Base-by-base conservation (phyloP, 2,888 invertebrate genomes). In the Trissolcus brochymenae region DNA sequence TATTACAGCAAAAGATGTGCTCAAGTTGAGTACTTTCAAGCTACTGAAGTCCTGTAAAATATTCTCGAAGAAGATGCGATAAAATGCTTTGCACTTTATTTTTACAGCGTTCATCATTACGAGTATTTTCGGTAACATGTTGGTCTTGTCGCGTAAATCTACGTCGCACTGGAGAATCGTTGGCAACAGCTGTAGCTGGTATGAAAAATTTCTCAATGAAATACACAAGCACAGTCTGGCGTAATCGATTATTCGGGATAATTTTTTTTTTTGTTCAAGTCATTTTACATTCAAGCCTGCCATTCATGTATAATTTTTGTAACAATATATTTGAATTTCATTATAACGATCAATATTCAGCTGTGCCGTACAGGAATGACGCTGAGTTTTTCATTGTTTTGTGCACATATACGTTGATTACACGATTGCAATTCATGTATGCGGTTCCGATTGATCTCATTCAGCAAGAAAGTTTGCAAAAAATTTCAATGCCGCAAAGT, bases 191-290 rank as follows among this genome's bases (percentile, higher is more conserved):
- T 77, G 73, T 68, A 73, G 25, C 68, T 56, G 54, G 64, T 67
- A 59, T 57, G 73, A 68, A 72, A 72, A 77, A 77, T 68, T 73
- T 73, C 73, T 77, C 68, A 68, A 54, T 73, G 72, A 68, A 73
- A 77, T 70, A 65, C 61, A 70, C 59, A 55, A 53, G 54, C 60
- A 53, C 71, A 35, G 66, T 60, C 61, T 43, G 29, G 70, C 41
- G 61, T 73, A 70, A 78, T 74, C 70, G 70, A 78, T 78, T 73
- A 78, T 70, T 70, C 49, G 46, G 54, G 62, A 74, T 78, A 74
- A 77, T 73, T 77, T 60, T 73, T 74, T 54, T 62, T 19, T 60
- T 73, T 74, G 50, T 62, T 19, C 49, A 53, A 56, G 59, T 74
- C 65, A 78, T 74, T 73, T 66, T 50, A 29, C 61, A 74, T 66